phyloP scores from a whole-genome alignment of 2,888 invertebrate species.

The Glyphotaelius pellucidus region DNA sequence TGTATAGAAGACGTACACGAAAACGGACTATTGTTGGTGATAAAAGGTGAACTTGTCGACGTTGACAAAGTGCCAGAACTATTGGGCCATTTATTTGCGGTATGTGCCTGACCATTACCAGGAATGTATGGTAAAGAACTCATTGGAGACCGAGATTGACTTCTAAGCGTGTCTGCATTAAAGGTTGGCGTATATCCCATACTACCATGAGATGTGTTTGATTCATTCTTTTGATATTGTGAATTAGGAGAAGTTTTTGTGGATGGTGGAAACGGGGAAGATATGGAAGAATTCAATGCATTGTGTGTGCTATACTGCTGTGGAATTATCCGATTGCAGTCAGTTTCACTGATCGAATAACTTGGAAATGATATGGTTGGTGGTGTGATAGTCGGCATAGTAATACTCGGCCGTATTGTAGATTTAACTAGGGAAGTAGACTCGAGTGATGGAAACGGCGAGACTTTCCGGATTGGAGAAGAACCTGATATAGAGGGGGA shows the following conservation, averaged over 20 bases:
- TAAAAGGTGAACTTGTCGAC: not conserved
- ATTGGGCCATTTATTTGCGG: not conserved
- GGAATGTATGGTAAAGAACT: slow-evolving; percentile 51
- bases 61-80: not conserved
- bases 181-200: slow-evolving; percentile 18
- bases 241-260: slow-evolving; percentile 19
- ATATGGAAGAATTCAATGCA: slow-evolving; percentile 14
- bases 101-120: not conserved
- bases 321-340: slow-evolving; percentile 4
- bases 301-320: not conserved
- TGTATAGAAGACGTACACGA: slow-evolving; percentile 9
- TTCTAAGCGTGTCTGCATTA: slow-evolving; percentile 6
- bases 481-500: slow-evolving; percentile 53
- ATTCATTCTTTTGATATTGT: not conserved
- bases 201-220: not conserved
- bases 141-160: slow-evolving; percentile 50
- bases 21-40: not conserved
- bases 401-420: slow-evolving; percentile 64
- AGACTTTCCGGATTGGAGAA: slow-evolving; percentile 70
- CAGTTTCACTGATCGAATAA: slow-evolving; percentile 20
- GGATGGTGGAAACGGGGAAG: slow-evolving; percentile 24
- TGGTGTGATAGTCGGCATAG: slow-evolving; percentile 58
- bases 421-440: slow-evolving; percentile 73
- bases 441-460: slow-evolving; percentile 71
- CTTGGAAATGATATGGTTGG: slow-evolving; percentile 46